Percentiles rank a stretch among this genome's conserved stretches.
These are phyloP conservation scores for Erithacus rubecula DNA, from an alignment of 2,797 vertebrate species.

Conservation along the genomic window DNA sequence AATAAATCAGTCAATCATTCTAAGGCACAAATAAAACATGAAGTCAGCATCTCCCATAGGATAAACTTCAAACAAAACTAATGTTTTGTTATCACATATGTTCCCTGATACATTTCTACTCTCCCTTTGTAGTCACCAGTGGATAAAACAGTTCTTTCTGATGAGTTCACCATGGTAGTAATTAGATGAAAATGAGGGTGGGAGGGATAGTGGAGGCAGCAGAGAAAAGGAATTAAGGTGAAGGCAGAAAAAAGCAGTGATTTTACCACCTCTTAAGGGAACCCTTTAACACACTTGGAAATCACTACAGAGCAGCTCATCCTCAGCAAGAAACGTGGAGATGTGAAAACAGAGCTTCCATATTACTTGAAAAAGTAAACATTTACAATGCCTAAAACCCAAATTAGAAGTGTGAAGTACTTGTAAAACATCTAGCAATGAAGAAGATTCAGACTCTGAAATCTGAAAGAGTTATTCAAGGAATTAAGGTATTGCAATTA, in stretches of 20 bases:
- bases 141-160: not conserved
- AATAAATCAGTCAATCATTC: not conserved
- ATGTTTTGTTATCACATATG: not conserved
- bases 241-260: not conserved
- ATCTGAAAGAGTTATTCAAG: not conserved
- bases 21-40: not conserved
- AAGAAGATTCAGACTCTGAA: not conserved
- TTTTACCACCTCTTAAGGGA: not conserved
- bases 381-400: not conserved
- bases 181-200: conserved; percentile 5
- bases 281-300: not conserved
- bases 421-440: not conserved
- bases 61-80: not conserved
- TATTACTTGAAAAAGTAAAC: not conserved
- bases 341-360: not conserved
- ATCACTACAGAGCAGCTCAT: not conserved
- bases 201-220: not conserved
- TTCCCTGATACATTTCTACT: not conserved
- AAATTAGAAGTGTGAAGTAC: not conserved
- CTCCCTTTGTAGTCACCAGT: not conserved
- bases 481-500: not conserved
- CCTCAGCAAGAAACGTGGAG: not conserved
- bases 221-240: not conserved
- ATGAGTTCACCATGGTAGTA: not conserved
- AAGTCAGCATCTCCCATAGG: not conserved